Evolutionary conservation across 2,113 vertebrate genomes (phyloP), one percentile per base, ranked within the genome.

Genomic region (Pituophis catenifer): DNA sequence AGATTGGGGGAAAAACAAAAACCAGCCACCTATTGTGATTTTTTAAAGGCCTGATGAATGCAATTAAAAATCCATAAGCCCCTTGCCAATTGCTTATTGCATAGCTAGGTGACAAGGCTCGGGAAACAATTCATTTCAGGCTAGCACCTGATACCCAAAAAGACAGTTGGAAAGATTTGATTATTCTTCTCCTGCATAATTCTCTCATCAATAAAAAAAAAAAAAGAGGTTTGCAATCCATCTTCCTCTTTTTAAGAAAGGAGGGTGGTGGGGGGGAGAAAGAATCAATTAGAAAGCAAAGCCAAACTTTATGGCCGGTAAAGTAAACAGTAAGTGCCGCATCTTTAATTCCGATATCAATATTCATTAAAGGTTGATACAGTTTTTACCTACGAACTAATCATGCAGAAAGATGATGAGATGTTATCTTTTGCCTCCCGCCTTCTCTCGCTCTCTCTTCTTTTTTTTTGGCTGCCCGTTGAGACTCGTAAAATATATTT

Each of bases 341-440:
- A 62, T 92, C 93, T 96, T 96, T 95, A 96, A 96, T 97, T 90
- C 17, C 7, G 44, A 8, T 95, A 94, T 96, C 94, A 96, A 95
- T 97, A 96, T 94, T 96, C 52, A 95, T 97, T 95, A 91, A 93
- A 89, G 58, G 93, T 95, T 95, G 96, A 52, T 89, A 94, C 33
- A 52, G 48, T 62, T 44, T 48, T 53, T 94, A 94, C 8, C 52
- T 87, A 90, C 93, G 92, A 19, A 44, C 21, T 96, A 96, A 96
- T 95, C 86, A 94, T 26, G 86, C 3, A 23, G 90, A 26, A 95
- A 8, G 91, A n/a, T 90, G 55, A 89, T 90, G 55, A 89, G 23
- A 93, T 29, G 52, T 1, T 89, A 38, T 70, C 33, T 86, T 57
- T n/a, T 70, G 21, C 53, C 48, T 50, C 48, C 5, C 48, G 4